Evolutionary conservation across 2,888 invertebrate species (phyloP), one percentile per base, ranked within the genome.

Genomic region (Plusia festucae): DNA sequence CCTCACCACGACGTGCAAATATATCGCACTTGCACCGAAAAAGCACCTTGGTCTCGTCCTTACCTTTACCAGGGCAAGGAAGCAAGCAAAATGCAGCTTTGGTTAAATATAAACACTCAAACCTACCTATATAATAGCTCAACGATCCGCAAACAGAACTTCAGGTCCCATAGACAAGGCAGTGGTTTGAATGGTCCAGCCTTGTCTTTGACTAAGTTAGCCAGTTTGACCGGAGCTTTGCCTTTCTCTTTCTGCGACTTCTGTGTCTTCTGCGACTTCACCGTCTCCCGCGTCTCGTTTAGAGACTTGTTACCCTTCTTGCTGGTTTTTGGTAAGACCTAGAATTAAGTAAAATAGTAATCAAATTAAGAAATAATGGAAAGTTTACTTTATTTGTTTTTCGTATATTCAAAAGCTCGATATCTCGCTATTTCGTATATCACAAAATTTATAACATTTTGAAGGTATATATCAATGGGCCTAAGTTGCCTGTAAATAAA

Each of bases 101-200:
- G n/a, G n/a, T n/a, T n/a, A n/a, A n/a, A n/a, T n/a, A n/a, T n/a
- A n/a, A n/a, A n/a, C n/a, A n/a, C n/a, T n/a, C n/a, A n/a, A n/a
- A 73, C 68, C 69, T 71, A 93, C 93, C 90, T 88, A 62, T 94
- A 94, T 18, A 94, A 76, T n/a, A 95, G 73, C 32, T 93, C 89
- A 27, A 93, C 57, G 1, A 93, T 68, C 52, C 90, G 84, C 6
- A 85, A 73, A 66, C 94, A 93, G 9, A 93, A 70, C 27, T 81
- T 82, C 5, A 89, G 64, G 58, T 93, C 89, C 94, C 94, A 95
- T 2, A 93, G 67, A 68, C 93, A 93, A 0, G 93, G 91, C 73
- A 92, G 71, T 0, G 89, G 87, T 69, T 91, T 94, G 73, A 95
- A 95, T 0, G 93, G 91, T 0, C 89, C 91, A 0, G 89, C 87